A percentile compares a stretch with the other conserved stretches of the same genome.
phyloP scores from a whole-genome alignment of 2,888 invertebrate genomes.

The Mystacides longicornis region DNA sequence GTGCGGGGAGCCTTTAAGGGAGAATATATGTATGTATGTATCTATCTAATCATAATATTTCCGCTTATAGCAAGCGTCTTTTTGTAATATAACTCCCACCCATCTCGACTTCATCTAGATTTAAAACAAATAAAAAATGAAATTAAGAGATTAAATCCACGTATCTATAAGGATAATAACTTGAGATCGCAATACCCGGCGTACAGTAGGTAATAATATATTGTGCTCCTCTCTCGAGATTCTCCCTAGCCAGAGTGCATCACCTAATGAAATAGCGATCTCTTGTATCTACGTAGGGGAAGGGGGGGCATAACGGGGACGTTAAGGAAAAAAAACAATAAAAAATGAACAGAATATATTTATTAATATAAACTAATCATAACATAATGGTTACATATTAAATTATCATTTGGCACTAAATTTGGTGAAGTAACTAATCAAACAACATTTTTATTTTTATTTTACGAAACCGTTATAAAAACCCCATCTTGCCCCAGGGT shows the following conservation, averaged over 20 bases:
- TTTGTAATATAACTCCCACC: no score
- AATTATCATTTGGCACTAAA: slow-evolving; percentile 25
- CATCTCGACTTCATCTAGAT: no score
- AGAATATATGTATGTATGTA: no score
- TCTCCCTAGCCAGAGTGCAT: not conserved
- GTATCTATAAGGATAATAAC: no score
- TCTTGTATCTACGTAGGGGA: not conserved
- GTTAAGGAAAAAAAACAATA: not conserved
- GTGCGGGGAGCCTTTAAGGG: no score
- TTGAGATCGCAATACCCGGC: no score
- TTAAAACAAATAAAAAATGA: no score
- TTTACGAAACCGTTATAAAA: slow-evolving; percentile 15
- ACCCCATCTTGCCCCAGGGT: slow-evolving; percentile 24
- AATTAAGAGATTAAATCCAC: no score
- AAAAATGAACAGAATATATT: not conserved
- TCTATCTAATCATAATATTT: no score
- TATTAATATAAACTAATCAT: slow-evolving; percentile 1
- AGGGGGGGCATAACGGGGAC: not conserved
- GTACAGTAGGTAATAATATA: no score
- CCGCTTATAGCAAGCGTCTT: no score
- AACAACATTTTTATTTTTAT: slow-evolving; percentile 12
- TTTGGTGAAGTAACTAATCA: slow-evolving; percentile 23
- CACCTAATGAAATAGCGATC: not conserved
- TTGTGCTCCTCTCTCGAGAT: no score
- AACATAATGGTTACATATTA: slow-evolving; percentile 16